Base-by-base conservation (phyloP, 2,797 vertebrate genomes). In the Neosilurus mollespiculum region DNA sequence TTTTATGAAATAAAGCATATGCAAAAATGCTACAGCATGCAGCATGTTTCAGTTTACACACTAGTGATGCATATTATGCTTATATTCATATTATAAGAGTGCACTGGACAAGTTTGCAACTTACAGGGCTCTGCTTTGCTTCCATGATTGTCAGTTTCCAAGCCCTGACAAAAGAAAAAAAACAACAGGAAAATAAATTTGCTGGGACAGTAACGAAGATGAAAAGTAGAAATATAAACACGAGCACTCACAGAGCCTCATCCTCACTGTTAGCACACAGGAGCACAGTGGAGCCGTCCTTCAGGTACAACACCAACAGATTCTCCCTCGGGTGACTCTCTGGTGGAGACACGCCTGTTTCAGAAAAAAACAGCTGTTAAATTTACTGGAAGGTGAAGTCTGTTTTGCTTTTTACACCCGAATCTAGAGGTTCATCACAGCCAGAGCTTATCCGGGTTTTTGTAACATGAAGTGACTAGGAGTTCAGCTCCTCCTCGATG, bases 121-220 rank as follows among this genome's bases (percentile, higher is more conserved):
- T 96, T 92, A 99, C 98, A 88, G 95, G 95, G 83, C 95, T 96
- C 85, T 93, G 92, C 90, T 94, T 95, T 0, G 96, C 93, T 88
- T 99, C 97, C 78, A 97, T 89, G 78, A 99, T 87, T 0, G 96
- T 96, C 65, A 97, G 94, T 91, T 97, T 97, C 98, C 97, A 99
- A 0, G 97, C 97, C 64, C 97, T 99, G 93, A 92, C 85, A 12
- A 24, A 81, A 85, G n/a, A 0, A 10, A 67, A 67, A 12, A 64
- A 66, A 4, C 7, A 10, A 51, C 11, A 37, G 11, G 37, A 65
- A 30, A 51, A 1, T 75, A 11, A 72, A 20, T 56, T 51, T 34
- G 22, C 11, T 0, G 37, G 6, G 37, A 22, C 30, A 34, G 4
- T 58, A 1, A 0, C 10, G 4, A 61, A 15, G n/a, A 70, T 34